These are phyloP conservation scores for Cyclina sinensis DNA, from an alignment of 1,140 invertebrate genomes.

Conservation along the genomic window DNA sequence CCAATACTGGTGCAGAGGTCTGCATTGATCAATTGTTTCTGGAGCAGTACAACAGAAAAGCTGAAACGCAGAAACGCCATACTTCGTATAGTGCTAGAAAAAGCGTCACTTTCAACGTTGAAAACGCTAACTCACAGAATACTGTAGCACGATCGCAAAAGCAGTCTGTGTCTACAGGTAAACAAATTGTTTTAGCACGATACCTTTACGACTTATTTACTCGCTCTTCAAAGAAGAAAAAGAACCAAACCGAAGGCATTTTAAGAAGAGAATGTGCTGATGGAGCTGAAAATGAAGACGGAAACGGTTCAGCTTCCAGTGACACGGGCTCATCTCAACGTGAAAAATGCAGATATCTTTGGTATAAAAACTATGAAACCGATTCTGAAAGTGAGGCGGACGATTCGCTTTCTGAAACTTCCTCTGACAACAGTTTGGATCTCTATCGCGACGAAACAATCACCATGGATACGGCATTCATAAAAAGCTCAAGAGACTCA, in stretches of 20 bases:
- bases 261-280: not conserved
- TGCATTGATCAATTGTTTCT: constrained; percentile 16
- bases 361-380: not conserved
- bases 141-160: too few species aligned
- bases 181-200: not conserved
- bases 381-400: constrained; percentile 5
- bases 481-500: constrained; percentile 22
- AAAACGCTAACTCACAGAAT: not conserved
- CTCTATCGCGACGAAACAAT: not conserved
- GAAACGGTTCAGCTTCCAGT: not conserved
- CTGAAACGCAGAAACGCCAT: not conserved
- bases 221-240: not conserved
- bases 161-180: not conserved
- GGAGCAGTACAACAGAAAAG: constrained; percentile 16
- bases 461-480: constrained; percentile 27
- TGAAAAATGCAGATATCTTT: not conserved
- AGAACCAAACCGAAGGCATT: not conserved
- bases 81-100: not conserved
- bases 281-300: not conserved
- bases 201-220: not conserved
- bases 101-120: not conserved
- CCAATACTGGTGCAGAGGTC: not conserved
- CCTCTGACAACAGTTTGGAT: not conserved
- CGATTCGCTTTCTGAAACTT: not conserved
- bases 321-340: not conserved